Evolutionary conservation across 2,113 vertebrate genomes (phyloP).

Genomic region (Henicopernis longicauda): DNA sequence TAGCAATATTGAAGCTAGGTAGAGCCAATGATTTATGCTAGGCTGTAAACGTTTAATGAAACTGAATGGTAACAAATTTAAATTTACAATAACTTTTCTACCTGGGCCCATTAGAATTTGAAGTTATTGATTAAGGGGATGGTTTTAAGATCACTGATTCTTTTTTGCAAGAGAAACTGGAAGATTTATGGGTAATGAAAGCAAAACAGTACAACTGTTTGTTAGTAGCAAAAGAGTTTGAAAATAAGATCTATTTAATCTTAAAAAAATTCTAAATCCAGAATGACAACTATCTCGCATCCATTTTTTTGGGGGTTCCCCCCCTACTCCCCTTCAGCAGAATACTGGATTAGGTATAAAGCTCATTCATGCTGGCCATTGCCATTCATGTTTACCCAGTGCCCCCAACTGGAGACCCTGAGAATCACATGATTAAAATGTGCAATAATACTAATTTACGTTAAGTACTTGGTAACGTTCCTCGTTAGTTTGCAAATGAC

Average conservation of each 20-base stretch:
- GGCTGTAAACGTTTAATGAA: background rate
- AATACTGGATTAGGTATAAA: rapidly evolving
- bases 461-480: background rate
- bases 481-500: background rate
- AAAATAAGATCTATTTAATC: background rate
- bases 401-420: slow-evolving; percentile 37
- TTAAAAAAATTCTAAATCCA: background rate
- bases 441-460: background rate
- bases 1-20: background rate
- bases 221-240: background rate
- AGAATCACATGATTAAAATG: background rate
- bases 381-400: background rate
- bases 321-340: too few species aligned
- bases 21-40: background rate
- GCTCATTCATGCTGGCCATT: rapidly evolving
- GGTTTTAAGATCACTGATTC: background rate
- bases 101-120: background rate
- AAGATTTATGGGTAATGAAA: background rate
- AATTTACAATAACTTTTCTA: background rate
- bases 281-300: background rate
- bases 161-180: background rate
- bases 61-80: background rate
- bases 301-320: background rate
- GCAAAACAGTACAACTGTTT: background rate
- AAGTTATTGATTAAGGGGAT: background rate